phyloP scores from a whole-genome alignment of 2,888 invertebrate genomes.

The Pristionchus japonicus region DNA sequence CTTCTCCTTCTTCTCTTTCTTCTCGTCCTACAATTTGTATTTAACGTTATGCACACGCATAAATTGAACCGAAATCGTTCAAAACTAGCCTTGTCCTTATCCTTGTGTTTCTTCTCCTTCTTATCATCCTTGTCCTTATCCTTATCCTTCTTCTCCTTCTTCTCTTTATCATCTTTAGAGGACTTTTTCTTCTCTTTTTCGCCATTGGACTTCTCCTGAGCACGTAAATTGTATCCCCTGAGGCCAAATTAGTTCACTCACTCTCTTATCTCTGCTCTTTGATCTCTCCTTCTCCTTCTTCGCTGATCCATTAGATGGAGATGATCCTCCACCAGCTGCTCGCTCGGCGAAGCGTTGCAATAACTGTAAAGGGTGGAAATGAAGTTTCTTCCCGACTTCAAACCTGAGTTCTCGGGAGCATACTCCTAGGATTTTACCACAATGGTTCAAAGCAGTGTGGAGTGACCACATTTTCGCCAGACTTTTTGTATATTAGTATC shows the following conservation, averaged over 20 bases:
- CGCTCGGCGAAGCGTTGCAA: constrained; percentile 56
- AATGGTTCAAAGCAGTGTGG: too few species aligned
- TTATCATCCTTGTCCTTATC: constrained; percentile 17
- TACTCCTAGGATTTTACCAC: too few species aligned
- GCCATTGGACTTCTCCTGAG: constrained; percentile 43
- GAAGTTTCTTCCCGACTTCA: too few species aligned
- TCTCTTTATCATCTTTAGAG: constrained; percentile 46
- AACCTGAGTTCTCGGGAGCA: too few species aligned
- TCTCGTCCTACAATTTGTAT: constrained; percentile 51
- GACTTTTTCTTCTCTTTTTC: constrained; percentile 48
- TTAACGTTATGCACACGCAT: too few species aligned
- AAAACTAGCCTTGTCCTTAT: constrained; percentile 43
- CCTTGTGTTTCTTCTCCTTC: constrained; percentile 46
- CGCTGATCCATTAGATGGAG: not conserved
- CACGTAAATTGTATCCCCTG: not conserved
- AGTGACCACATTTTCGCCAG: too few species aligned
- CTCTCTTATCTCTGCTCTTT: constrained; percentile 37
- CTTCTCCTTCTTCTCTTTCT: constrained; percentile 29
- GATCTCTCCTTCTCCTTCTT: constrained; percentile 53
- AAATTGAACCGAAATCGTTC: not conserved
- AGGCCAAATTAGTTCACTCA: not conserved
- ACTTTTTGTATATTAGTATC: too few species aligned
- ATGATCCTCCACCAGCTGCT: constrained; percentile 35
- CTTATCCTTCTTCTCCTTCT: constrained; percentile 32
- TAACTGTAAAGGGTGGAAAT: too few species aligned